Evolutionary conservation across 2,797 vertebrate genomes (phyloP).

Genomic region (Sarcoramphus papa): DNA sequence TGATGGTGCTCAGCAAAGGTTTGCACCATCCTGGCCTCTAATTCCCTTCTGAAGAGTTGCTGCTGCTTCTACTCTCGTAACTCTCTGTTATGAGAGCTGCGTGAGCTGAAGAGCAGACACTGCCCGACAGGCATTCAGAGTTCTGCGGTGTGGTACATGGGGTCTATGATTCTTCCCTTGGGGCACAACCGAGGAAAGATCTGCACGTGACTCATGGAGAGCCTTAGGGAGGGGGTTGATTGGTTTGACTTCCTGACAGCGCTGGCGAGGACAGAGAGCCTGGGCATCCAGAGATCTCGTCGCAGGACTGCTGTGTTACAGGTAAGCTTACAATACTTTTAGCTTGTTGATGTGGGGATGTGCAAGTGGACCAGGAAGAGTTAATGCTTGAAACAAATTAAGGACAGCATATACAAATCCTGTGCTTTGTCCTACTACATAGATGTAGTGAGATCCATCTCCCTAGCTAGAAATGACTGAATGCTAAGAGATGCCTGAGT

Average conservation of each 20-base stretch:
- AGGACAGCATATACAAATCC: not conserved
- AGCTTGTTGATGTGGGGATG: not conserved
- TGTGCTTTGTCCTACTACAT: not conserved
- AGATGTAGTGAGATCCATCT: not conserved
- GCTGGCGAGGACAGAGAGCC: rapidly evolving
- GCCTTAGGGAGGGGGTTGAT: not conserved
- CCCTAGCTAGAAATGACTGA: not conserved
- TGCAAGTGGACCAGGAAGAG: not conserved
- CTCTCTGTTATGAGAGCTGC: not conserved
- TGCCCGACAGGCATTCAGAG: not conserved
- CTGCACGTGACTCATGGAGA: not conserved
- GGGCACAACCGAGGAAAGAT: not conserved
- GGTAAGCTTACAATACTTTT: not conserved
- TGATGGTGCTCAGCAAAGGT: not conserved
- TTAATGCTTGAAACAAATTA: not conserved
- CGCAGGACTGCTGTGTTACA: not conserved
- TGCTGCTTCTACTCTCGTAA: not conserved
- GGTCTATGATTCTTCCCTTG: not conserved
- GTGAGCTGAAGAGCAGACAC: not conserved
- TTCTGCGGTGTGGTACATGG: rapidly evolving
- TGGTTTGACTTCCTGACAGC: not conserved
- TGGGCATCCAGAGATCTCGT: rapidly evolving
- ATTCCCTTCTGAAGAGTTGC: not conserved
- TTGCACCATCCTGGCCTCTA: not conserved
- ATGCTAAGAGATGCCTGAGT: not conserved